phyloP scores from a whole-genome alignment of 2,113 vertebrate genomes.

The Mormyrus iriodes region DNA sequence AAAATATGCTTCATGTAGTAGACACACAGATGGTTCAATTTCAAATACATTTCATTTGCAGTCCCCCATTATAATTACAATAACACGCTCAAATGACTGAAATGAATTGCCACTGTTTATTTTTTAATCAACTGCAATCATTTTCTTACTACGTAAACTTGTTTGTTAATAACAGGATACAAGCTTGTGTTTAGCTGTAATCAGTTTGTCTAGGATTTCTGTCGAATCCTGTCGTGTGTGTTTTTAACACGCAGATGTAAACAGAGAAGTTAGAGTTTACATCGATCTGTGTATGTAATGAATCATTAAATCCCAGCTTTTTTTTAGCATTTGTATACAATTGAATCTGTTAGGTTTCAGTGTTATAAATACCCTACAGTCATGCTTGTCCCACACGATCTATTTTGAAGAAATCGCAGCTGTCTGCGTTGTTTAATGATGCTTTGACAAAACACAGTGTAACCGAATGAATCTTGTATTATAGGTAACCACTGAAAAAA shows the following conservation, averaged over 20 bases:
- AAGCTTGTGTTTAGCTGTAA: background rate
- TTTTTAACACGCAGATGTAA: background rate
- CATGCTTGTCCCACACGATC: conserved; percentile 3
- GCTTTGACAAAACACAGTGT: background rate
- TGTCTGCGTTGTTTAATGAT: background rate
- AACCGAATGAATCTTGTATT: background rate
- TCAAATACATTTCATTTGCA: background rate
- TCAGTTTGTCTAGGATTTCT: conserved; percentile 2
- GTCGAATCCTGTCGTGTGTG: background rate
- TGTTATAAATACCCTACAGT: background rate
- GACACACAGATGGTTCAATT: background rate
- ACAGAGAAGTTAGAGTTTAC: background rate
- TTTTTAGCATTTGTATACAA: background rate
- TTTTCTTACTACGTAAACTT: background rate
- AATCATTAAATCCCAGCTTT: background rate
- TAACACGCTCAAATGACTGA: background rate
- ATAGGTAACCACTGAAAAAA: conserved; percentile 5
- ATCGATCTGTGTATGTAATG: background rate
- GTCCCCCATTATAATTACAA: background rate
- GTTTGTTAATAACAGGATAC: conserved; percentile 1
- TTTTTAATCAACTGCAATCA: background rate
- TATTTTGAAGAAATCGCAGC: background rate
- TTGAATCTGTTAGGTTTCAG: conserved; percentile 1
- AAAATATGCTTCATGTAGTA: background rate
- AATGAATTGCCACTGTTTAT: background rate